Base-by-base conservation (phyloP, 1,140 invertebrate genomes). In the Pachyrhynchus sulphureomaculatus region DNA sequence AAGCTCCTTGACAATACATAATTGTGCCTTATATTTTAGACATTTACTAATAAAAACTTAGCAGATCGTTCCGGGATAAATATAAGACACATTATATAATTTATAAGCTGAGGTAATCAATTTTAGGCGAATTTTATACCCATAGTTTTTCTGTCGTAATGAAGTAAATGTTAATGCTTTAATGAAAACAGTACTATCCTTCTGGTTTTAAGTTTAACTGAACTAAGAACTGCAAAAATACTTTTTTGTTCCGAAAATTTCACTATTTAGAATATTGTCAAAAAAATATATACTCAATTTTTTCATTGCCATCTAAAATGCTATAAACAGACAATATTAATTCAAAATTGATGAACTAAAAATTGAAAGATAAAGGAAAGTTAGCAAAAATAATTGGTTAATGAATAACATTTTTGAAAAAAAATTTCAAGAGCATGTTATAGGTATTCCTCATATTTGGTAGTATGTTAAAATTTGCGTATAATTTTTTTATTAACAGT, bases 381-480 rank as follows among this genome's bases (percentile, higher is more conserved):
- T 29, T 29, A 29, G 26, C 26, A 6, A 29, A 29, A 29, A 29
- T 6, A 1, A 10, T 29, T 29, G 12, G 12, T 29, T 29, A 29
- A 29, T 29, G 26, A 29, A 9, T 29, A 29, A 9, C 6, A 29
- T 29, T 29, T 2, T 39, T 10, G 18, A 6, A 20, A 36, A 52
- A 18, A 36, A 18, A 12, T 23, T 36, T 34, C 10, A 10, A 20
- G 23, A 34, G 15, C n/a, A 26, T 34, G 10, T 47, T 53, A 47
- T 53, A 53, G 48, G 49, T 54, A 53, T 53, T 62, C 48, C 42
- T 47, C 49, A 62, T 53, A 20, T 32, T 33, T 49, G 0, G 20
- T 45, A 1, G 15, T 10, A n/a, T 15, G 21, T 10, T 45, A 6
- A 21, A 45, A 18, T 2, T 13, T 39, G 17, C 12, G 9, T 42